Evolutionary conservation across 1,140 invertebrate species (phyloP), one percentile per base, ranked within the genome.

Genomic region (Linepithema humile): DNA sequence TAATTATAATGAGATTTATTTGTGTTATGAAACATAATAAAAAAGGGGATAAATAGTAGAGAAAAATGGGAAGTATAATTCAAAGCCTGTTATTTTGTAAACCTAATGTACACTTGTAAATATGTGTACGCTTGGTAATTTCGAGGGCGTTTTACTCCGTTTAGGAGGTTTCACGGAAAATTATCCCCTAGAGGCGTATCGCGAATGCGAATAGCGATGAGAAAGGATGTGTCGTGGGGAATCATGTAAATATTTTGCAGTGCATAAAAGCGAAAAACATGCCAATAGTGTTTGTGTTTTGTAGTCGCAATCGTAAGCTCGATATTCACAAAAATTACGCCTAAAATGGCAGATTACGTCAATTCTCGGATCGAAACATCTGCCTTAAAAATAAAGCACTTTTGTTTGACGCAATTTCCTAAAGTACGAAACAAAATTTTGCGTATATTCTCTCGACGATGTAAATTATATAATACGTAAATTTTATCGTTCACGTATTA

Each of bases 241-340:
- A 88, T 85, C 85, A 85, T 87, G 83, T 83, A 82, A 88, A 88
- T 88, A 85, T 88, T 88, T 88, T 77, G 78, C 64, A 65, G 40
- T 38, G 45, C 83, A 65, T 87, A 88, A 88, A 88, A 70, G 62
- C 69, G 69, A 35, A 57, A 87, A 83, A 59, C 45, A 74, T n/a
- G 35, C 35, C 82, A 70, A 32, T 87, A 64, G 26, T 73, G 55
- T 55, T 82, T 82, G 69, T 53, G 50, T 1, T 40, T 59, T 29
- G 15, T 29, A 9, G 45, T 32, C n/a, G 12, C 4, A 23, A 43
- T 82, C 77, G 65, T 74, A 82, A 85, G 65, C 29, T 75, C 57
- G 53, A 29, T 65, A 73, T 74, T 88, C n/a, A 75, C 84, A 88
- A 89, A 60, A 82, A 83, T 78, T 62, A 69, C 40, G 23, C n/a